Evolutionary conservation across 2,888 invertebrate species (phyloP).

Genomic region (Tenthredo amoena): DNA sequence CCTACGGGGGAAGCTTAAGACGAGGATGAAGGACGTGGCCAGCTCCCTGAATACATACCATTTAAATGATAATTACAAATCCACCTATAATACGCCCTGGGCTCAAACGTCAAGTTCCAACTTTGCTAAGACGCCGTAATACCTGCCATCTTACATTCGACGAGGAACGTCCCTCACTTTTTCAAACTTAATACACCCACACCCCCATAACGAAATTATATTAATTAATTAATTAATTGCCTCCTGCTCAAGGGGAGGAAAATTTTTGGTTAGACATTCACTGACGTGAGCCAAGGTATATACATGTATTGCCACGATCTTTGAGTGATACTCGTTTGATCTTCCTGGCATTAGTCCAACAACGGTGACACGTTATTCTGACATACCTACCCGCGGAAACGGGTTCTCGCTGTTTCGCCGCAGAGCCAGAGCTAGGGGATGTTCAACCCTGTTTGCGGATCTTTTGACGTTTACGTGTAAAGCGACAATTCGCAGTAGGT

Average conservation of each 20-base stretch:
- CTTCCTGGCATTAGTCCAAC: not conserved
- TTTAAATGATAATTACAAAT: constrained; percentile 58
- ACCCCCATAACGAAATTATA: not conserved
- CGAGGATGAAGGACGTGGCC: constrained; percentile 48
- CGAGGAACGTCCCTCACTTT: not conserved
- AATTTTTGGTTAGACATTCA: not conserved
- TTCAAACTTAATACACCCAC: not conserved
- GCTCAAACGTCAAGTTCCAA: constrained; percentile 31
- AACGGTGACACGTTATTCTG: not conserved
- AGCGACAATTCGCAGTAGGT: not conserved
- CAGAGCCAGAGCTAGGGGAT: not conserved
- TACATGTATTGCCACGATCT: not conserved
- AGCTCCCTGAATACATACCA: constrained; percentile 40
- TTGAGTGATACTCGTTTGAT: not conserved
- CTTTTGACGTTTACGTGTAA: constrained; percentile 12
- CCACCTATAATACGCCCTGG: not conserved
- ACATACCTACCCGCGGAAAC: not conserved
- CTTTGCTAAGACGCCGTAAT: constrained; percentile 14
- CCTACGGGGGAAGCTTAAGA: constrained; percentile 50
- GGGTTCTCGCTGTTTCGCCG: not conserved
- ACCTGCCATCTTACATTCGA: constrained; percentile 7
- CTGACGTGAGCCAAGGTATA: too few relatives aligned
- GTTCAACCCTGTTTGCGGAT: not conserved
- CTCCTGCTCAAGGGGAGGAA: not conserved
- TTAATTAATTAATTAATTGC: not conserved